Evolutionary conservation across 2,113 vertebrate genomes (phyloP).

Genomic region (Xenotilapia leptura): DNA sequence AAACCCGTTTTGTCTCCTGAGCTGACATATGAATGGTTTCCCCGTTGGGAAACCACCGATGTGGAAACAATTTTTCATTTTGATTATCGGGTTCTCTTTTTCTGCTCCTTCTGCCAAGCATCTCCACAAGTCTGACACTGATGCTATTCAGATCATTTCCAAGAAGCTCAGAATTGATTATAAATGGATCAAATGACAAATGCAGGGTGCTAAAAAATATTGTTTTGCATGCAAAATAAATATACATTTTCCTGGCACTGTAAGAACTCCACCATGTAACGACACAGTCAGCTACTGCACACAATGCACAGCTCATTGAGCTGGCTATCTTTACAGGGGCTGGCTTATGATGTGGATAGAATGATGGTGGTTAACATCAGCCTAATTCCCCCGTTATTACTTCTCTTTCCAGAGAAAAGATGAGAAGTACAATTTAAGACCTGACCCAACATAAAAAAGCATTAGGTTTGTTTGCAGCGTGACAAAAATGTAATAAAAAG

Average conservation of each 20-base stretch:
- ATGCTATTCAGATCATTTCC: background rate
- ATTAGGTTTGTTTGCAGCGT: slow-evolving; percentile 24
- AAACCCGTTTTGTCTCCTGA: background rate
- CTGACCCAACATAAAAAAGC: background rate
- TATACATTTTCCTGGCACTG: background rate
- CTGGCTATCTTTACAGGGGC: background rate
- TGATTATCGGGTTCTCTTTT: background rate
- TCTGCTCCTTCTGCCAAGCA: background rate
- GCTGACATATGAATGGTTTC: background rate
- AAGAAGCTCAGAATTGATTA: background rate
- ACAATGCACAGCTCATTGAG: background rate
- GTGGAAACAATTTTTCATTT: slow-evolving; percentile 20
- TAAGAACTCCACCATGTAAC: background rate
- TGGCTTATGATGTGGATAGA: background rate
- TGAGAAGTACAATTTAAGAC: slow-evolving; percentile 3
- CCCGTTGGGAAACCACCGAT: background rate
- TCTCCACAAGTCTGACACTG: background rate
- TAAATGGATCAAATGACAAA: background rate
- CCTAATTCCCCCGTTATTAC: slow-evolving; percentile 43
- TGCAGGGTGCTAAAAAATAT: background rate
- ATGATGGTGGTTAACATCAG: background rate
- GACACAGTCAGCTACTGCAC: background rate
- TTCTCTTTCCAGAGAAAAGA: slow-evolving; percentile 4
- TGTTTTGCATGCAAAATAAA: background rate
- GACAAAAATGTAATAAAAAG: slow-evolving; percentile 47